Evolutionary conservation across 2,888 invertebrate genomes (phyloP), one percentile per base, ranked within the genome.

Genomic region (Chrysina gloriosa): DNA sequence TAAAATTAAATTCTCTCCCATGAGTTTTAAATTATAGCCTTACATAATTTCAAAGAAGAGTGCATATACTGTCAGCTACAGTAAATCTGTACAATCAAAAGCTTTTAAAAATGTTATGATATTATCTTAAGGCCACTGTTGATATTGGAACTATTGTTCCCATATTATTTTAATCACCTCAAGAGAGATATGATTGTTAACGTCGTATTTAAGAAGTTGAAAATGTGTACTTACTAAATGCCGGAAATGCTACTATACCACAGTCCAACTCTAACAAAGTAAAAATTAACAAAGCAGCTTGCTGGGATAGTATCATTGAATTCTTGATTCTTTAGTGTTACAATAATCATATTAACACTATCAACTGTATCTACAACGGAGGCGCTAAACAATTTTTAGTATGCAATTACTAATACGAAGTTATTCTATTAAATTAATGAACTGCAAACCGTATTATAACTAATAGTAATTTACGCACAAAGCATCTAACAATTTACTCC

Each of bases 111-210:
- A 70, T 63, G 63, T 67, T 68, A 70, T 67, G 71, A 73, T 74
- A 73, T 73, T 69, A 69, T 70, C 69, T 74, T 76, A 76, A 76
- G 76, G 76, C 76, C 76, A 76, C 76, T 72, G 72, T 75, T 75
- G 71, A 71, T 72, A 71, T 71, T 58, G 74, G 75, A 76, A 74
- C 74, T 52, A 36, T 69, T 67, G 73, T 74, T 75, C 74, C 74
- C 71, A 69, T 63, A 70, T 71, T 68, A 69, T 72, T 39, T 69
- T 69, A 71, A 74, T 75, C 74, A 74, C 72, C 74, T 72, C 69
- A 47, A 39, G 69, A 36, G 71, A 74, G 75, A 75, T 74, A 73
- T 75, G 75, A 75, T 75, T 74, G 72, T 74, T 74, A 63, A 68
- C 58, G 68, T 69, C 69, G 29, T 56, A 36, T 58, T 56, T 23